Evolutionary conservation across 2,113 vertebrate species (phyloP).

Genomic region (Apeltes quadracus): DNA sequence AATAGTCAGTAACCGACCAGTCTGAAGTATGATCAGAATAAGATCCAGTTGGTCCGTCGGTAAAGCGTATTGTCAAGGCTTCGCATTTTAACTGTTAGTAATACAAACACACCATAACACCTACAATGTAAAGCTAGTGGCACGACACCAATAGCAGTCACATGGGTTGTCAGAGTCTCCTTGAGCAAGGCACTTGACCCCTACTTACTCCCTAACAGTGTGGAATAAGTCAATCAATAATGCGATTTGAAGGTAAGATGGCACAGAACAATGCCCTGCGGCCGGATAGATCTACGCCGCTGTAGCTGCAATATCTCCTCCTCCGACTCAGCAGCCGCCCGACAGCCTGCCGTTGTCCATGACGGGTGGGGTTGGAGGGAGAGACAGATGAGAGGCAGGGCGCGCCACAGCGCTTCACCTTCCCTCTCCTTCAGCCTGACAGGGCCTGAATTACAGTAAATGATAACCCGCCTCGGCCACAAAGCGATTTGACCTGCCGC

Average conservation of each 20-base stretch:
- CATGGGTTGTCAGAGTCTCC: background rate
- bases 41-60: background rate
- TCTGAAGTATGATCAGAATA: background rate
- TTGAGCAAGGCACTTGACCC: conserved; percentile 22
- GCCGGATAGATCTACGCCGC: conserved; percentile 27
- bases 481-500: conserved; percentile 89
- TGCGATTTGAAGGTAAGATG: conserved; percentile 26
- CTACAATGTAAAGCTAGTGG: background rate
- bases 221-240: conserved; percentile 21
- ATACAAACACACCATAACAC: background rate
- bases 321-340: conserved; percentile 42
- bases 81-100: background rate
- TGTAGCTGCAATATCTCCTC: conserved; percentile 45
- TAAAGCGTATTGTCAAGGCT: background rate
- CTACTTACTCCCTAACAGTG: conserved; percentile 1
- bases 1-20: background rate
- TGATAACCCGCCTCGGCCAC: conserved; percentile 86
- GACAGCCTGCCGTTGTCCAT: conserved; percentile 61
- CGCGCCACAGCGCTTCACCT: conserved; percentile 86
- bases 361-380: conserved; percentile 71
- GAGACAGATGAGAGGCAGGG: conserved; percentile 81
- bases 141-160: conserved; percentile 3
- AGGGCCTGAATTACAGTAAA: conserved; percentile 89
- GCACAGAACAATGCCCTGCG: conserved; percentile 23
- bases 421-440: conserved; percentile 88